Percentiles rank a stretch among this genome's conserved stretches.
phyloP scores from a whole-genome alignment of 1,140 invertebrate genomes.

The Heterodera carotae region DNA sequence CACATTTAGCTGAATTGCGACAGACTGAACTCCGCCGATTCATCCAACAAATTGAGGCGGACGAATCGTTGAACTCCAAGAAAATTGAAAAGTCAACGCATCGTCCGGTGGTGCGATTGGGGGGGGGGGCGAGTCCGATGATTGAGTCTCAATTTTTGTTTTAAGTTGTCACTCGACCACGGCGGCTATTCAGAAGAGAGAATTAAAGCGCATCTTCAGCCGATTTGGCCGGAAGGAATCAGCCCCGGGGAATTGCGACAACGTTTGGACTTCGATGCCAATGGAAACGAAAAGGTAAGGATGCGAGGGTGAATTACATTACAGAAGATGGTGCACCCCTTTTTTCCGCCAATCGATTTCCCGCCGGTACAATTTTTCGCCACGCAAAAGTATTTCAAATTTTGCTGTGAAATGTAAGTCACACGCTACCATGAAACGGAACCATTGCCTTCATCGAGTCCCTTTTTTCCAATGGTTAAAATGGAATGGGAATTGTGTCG shows the following conservation, averaged over 20 bases:
- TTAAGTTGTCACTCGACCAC: constrained; percentile 20
- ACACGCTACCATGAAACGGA: no score
- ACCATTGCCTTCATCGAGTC: background rate
- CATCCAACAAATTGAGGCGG: constrained; percentile 9
- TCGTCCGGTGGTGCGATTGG: background rate
- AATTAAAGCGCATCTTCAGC: constrained; percentile 8
- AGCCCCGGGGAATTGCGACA: background rate
- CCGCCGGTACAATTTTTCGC: no score
- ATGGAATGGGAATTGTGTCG: no score
- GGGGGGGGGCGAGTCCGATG: background rate
- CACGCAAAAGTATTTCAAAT: no score
- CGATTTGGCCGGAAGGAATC: constrained; percentile 15
- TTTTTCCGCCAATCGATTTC: no score
- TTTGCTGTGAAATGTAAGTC: no score
- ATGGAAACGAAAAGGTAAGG: background rate
- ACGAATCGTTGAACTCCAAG: background rate
- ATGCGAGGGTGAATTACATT: no score
- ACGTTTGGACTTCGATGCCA: background rate
- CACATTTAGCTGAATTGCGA: constrained; percentile 27
- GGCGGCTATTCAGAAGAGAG: constrained; percentile 21
- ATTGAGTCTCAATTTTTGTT: background rate
- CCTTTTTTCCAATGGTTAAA: no score
- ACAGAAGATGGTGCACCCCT: no score
- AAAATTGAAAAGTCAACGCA: background rate
- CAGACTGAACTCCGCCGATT: background rate